A percentile compares a stretch with the other conserved stretches of the same genome.
These are phyloP conservation scores for Callorhinus ursinus DNA, from an alignment of 2,113 vertebrate species.

Conservation along the genomic window DNA sequence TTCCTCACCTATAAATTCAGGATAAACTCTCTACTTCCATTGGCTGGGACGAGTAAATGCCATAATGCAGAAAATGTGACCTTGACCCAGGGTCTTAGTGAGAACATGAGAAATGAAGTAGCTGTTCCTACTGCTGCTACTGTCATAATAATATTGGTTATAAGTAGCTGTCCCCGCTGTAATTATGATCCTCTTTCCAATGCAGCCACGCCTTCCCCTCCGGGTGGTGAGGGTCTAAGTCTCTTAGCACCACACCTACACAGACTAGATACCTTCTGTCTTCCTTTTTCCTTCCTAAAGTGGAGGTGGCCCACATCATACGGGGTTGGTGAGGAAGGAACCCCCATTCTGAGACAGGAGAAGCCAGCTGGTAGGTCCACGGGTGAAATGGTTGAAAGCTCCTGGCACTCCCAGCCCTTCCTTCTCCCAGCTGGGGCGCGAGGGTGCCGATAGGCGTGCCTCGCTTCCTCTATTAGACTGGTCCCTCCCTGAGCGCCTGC, in stretches of 20 bases:
- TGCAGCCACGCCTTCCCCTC: rapidly evolving
- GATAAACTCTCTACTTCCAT: neutral
- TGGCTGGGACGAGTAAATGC: neutral
- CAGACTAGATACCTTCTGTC: neutral
- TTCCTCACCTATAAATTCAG: neutral
- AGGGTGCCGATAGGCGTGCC: rapidly evolving
- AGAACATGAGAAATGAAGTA: neutral
- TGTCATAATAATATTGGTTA: neutral
- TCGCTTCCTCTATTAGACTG: neutral
- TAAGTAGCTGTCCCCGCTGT: neutral
- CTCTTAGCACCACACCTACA: neutral
- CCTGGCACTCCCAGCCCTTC: neutral
- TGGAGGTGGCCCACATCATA: neutral
- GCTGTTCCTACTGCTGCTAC: neutral
- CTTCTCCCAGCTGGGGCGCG: rapidly evolving
- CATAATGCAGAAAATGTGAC: neutral
- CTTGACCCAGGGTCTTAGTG: neutral
- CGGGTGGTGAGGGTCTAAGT: neutral
- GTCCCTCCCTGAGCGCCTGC: rapidly evolving
- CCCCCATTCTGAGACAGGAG: neutral
- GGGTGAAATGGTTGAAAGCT: neutral
- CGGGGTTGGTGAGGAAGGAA: neutral
- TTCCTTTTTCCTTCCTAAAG: neutral
- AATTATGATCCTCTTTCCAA: neutral
- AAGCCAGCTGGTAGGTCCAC: neutral